Conservation (phyloP, 2,888 invertebrate genomes). For the Stomorhina lunata region DNA sequence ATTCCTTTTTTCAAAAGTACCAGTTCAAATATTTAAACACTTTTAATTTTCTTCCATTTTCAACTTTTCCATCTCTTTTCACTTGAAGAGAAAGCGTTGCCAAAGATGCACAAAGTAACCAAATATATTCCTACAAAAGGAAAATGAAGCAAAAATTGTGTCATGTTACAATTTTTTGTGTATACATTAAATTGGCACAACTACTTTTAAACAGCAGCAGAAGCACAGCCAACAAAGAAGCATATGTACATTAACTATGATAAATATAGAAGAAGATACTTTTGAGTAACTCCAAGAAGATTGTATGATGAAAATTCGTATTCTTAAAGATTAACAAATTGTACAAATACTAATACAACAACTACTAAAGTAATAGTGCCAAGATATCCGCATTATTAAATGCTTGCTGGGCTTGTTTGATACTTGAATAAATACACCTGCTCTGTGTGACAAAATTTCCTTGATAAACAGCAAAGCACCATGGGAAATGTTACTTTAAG, state of each 20-base stretch:
- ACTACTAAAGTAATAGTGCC: too few relatives aligned
- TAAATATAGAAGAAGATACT: too few relatives aligned
- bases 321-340: not conserved
- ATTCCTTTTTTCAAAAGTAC: too few relatives aligned
- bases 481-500: not conserved
- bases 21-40: too few relatives aligned
- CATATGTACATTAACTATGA: too few relatives aligned
- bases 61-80: not conserved
- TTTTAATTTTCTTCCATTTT: not conserved
- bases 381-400: not conserved
- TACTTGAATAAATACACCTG: not conserved
- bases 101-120: constrained; percentile 7
- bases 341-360: not conserved
- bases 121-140: not conserved
- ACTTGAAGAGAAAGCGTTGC: not conserved
- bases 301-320: not conserved
- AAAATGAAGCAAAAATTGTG: not conserved
- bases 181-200: constrained; percentile 11
- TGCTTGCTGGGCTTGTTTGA: too few relatives aligned
- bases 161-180: constrained; percentile 4
- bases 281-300: not conserved
- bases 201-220: not conserved
- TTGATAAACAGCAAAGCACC: not conserved
- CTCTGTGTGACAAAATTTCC: not conserved
- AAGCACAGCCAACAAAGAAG: not conserved